Evolutionary conservation across 2,797 vertebrate species (phyloP).

Genomic region (Epinephelus awoara): DNA sequence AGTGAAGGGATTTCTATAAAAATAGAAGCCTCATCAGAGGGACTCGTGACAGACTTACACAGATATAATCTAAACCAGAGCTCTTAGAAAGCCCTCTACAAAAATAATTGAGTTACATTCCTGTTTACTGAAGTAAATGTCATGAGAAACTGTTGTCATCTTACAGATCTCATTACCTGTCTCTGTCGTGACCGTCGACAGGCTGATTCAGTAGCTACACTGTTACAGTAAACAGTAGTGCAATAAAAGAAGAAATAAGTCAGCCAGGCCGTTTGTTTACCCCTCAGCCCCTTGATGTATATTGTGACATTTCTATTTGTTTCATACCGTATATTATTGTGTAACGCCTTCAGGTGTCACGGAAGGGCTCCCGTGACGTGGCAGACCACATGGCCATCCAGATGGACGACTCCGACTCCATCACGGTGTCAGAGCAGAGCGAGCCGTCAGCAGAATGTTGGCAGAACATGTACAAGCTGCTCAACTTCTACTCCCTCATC

Average conservation of each 20-base stretch:
- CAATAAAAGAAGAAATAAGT: constrained; percentile 1
- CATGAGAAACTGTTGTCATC: background rate
- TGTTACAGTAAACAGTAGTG: background rate
- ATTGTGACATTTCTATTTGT: constrained; percentile 1
- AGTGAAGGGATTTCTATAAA: constrained; percentile 10
- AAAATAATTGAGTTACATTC: background rate
- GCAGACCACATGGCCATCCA: constrained; percentile 96
- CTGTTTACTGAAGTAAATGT: background rate
- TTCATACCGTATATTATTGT: constrained; percentile 13
- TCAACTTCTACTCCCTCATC: constrained; percentile 99
- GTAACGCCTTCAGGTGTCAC: constrained; percentile 84
- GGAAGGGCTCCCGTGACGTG: constrained; percentile 97
- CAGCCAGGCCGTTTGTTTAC: constrained; percentile 2
- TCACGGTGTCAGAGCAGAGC: constrained; percentile 98
- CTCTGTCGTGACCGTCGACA: background rate
- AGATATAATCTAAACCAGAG: background rate
- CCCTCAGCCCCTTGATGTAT: background rate
- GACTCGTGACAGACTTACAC: background rate
- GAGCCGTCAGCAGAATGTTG: constrained; percentile 98
- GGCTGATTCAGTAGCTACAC: background rate
- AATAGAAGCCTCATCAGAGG: background rate
- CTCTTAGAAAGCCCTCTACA: background rate
- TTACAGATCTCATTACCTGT: background rate
- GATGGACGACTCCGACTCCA: constrained; percentile 99
- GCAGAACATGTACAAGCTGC: constrained; percentile 99